A percentile compares a stretch with the other conserved stretches of the same genome.
Conservation (phyloP, 2,888 invertebrate genomes). For the Pharmacophagus antenor region DNA sequence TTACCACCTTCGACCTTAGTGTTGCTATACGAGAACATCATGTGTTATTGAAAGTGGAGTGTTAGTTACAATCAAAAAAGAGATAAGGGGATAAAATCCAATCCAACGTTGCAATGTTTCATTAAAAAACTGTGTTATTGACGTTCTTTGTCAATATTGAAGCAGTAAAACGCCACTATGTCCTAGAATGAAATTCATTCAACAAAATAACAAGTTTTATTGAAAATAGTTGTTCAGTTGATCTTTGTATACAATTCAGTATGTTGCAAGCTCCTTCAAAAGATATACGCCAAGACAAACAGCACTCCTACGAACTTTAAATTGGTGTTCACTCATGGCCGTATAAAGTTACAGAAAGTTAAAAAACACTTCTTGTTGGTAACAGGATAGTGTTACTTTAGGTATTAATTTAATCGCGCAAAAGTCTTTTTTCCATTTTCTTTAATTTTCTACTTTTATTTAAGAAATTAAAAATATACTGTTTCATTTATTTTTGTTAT, state of each 20-base stretch:
- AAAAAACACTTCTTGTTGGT: slow-evolving; percentile 5
- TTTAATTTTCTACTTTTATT: neutral
- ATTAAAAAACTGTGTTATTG: too few species aligned
- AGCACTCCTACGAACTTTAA: slow-evolving; percentile 15
- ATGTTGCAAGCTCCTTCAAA: slow-evolving; percentile 3
- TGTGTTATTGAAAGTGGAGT: too few species aligned
- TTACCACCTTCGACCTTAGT: too few species aligned
- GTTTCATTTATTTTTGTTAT: neutral
- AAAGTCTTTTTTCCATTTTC: neutral
- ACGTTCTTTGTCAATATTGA: too few species aligned
- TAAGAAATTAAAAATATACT: neutral
- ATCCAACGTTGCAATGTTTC: too few species aligned
- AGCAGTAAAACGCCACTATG: neutral
- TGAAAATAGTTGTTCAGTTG: slow-evolving; percentile 11
- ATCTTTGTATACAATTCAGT: slow-evolving; percentile 10
- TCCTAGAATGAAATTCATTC: neutral
- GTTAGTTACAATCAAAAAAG: too few species aligned
- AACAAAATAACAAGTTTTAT: neutral
- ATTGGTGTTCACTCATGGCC: slow-evolving; percentile 23
- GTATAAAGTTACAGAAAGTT: slow-evolving; percentile 2
- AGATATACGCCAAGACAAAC: slow-evolving; percentile 15
- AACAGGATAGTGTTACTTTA: slow-evolving; percentile 4
- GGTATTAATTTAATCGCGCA: neutral
- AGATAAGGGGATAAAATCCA: too few species aligned
- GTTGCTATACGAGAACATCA: too few species aligned